phyloP scores from a whole-genome alignment of 2,888 invertebrate genomes.

The Epirrhoe alternata region DNA sequence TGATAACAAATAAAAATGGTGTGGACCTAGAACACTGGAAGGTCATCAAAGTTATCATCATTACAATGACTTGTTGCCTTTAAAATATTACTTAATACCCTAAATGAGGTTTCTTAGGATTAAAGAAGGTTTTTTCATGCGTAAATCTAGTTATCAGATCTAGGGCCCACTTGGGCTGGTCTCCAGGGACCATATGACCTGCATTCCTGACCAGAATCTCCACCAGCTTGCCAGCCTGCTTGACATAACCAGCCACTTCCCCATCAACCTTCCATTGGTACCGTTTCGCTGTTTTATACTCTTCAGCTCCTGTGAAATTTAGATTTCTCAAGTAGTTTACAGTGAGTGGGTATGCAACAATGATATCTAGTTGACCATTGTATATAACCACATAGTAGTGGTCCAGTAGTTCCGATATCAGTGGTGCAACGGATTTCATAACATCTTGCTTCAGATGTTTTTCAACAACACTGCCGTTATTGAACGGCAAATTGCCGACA shows the following conservation, averaged over 20 bases:
- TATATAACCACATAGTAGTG: slow-evolving; percentile 91
- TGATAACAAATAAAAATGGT: not conserved
- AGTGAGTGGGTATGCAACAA: slow-evolving; percentile 94
- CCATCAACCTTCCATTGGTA: slow-evolving; percentile 88
- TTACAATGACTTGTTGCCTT: too few relatives aligned
- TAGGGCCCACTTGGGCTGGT: slow-evolving; percentile 91
- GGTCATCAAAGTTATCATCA: not conserved
- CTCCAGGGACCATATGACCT: slow-evolving; percentile 93
- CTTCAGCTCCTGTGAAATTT: slow-evolving; percentile 87
- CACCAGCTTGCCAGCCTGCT: slow-evolving; percentile 88
- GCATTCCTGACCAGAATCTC: slow-evolving; percentile 91
- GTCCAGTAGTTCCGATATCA: slow-evolving; percentile 88
- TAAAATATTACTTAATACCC: slow-evolving; percentile 31
- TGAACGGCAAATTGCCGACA: slow-evolving; percentile 92
- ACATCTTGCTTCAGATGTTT: slow-evolving; percentile 89
- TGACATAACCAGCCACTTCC: slow-evolving; percentile 91
- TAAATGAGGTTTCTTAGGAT: slow-evolving; percentile 41
- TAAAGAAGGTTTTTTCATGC: slow-evolving; percentile 76
- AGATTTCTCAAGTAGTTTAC: slow-evolving; percentile 90
- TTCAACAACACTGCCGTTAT: slow-evolving; percentile 88
- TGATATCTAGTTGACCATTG: slow-evolving; percentile 96
- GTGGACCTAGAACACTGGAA: not conserved
- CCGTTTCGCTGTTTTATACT: slow-evolving; percentile 88
- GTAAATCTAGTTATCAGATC: slow-evolving; percentile 90
- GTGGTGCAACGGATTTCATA: slow-evolving; percentile 91